phyloP scores from a whole-genome alignment of 2,888 invertebrate species.

The Incurvaria masculella region DNA sequence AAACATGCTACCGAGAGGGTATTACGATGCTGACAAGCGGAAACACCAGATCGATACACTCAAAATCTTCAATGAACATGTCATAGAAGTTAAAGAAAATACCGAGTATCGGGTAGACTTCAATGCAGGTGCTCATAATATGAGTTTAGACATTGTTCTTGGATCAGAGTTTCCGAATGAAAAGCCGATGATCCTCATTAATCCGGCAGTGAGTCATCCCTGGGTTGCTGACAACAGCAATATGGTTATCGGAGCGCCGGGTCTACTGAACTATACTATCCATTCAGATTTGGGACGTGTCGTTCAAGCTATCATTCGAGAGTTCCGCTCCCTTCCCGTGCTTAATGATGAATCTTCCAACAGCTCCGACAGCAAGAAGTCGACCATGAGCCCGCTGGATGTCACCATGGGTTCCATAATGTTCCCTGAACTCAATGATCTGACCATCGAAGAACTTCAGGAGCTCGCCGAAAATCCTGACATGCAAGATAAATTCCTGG shows the following conservation, averaged over 20 bases:
- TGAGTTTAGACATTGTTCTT: constrained; percentile 64
- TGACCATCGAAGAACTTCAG: constrained; percentile 62
- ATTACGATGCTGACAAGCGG: constrained; percentile 56
- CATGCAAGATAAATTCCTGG: constrained; percentile 69
- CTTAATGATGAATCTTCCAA: too few species aligned
- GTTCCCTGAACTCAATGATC: constrained; percentile 38
- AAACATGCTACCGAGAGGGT: constrained; percentile 54
- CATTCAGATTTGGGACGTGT: constrained; percentile 79
- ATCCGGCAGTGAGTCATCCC: constrained; percentile 64
- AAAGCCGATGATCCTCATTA: constrained; percentile 66
- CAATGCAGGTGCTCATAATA: constrained; percentile 59
- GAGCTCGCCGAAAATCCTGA: constrained; percentile 68
- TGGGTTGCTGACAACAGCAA: constrained; percentile 69
- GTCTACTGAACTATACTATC: constrained; percentile 70
- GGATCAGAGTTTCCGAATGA: constrained; percentile 72
- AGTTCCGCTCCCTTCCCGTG: constrained; percentile 41
- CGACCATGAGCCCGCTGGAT: background rate
- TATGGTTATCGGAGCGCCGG: constrained; percentile 71
- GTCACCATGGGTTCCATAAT: constrained; percentile 20
- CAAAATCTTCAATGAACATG: constrained; percentile 81
- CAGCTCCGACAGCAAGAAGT: too few species aligned
- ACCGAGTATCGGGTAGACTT: constrained; percentile 73
- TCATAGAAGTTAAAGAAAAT: constrained; percentile 66
- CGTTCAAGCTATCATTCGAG: constrained; percentile 76
- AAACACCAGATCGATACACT: constrained; percentile 78